phyloP scores from a whole-genome alignment of 2,113 vertebrate species.

The Coregonus clupeaformis region DNA sequence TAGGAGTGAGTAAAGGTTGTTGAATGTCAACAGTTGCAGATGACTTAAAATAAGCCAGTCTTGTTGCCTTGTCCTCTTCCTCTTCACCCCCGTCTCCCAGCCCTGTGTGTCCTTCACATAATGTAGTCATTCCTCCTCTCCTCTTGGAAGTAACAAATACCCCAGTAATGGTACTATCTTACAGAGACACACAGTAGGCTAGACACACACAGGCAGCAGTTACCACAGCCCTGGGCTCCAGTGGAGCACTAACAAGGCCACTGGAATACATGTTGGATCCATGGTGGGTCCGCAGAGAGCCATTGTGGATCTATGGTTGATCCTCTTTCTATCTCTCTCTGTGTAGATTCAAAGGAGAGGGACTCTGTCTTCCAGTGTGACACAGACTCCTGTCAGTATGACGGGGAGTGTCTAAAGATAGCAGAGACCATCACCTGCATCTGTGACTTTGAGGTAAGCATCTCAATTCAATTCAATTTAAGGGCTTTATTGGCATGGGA shows the following conservation, averaged over 20 bases:
- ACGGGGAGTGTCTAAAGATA: constrained; percentile 87
- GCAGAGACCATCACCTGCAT: constrained; percentile 88
- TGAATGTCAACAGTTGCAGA: too few species aligned
- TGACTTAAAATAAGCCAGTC: too few species aligned
- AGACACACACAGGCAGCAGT: not conserved
- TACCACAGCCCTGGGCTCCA: not conserved
- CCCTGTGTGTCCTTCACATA: not conserved
- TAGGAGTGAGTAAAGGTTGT: too few species aligned
- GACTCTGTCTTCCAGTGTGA: constrained; percentile 88
- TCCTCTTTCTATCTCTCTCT: constrained; percentile 3
- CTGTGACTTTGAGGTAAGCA: constrained; percentile 89
- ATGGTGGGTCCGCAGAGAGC: not conserved
- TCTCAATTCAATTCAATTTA: too few species aligned
- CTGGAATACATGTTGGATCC: not conserved
- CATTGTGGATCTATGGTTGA: not conserved
- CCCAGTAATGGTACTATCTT: constrained; percentile 31
- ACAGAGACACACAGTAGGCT: not conserved
- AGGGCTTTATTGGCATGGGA: too few species aligned
- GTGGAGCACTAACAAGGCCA: not conserved
- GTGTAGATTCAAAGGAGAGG: constrained; percentile 84
- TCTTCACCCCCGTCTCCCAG: too few species aligned
- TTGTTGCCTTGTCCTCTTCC: not conserved
- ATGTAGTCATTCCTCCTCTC: not conserved
- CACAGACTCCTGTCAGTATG: constrained; percentile 89
- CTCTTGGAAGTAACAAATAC: constrained; percentile 36